These are phyloP conservation scores for Montipora efflorescens DNA, from an alignment of 64 coral and sea anemone genomes.

Conservation along the genomic window DNA sequence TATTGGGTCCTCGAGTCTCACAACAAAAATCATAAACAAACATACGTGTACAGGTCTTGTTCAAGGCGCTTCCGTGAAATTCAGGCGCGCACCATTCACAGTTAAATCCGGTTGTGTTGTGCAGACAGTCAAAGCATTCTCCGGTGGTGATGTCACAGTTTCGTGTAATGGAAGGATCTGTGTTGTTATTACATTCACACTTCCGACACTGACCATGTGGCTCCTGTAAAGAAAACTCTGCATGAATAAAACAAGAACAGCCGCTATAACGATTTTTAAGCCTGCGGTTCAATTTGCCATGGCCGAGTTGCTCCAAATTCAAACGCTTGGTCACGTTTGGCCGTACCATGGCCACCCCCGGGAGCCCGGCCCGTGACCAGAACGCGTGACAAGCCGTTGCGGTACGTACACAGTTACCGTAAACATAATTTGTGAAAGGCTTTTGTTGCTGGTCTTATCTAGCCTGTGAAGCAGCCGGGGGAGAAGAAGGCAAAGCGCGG, in stretches of 20 bases:
- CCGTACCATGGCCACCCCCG: no score
- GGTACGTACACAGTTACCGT: no score
- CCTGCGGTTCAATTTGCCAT: not conserved
- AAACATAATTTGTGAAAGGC: no score
- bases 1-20: not conserved
- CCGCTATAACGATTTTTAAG: not conserved
- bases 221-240: not conserved
- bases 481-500: no score
- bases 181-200: conserved; percentile 83
- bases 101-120: conserved; percentile 82
- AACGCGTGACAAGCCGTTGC: no score
- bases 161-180: conserved; percentile 8
- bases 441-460: no score
- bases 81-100: conserved; percentile 87
- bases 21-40: not conserved
- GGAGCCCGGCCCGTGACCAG: no score
- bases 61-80: conserved; percentile 86
- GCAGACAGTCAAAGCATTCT: conserved; percentile 79
- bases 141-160: conserved; percentile 95
- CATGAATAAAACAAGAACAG: not conserved
- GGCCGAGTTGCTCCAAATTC: no score
- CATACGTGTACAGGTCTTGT: conserved; percentile 79
- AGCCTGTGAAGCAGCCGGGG: no score
- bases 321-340: no score
- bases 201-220: conserved; percentile 62